phyloP scores from a whole-genome alignment of 2,797 vertebrate species.

The Benthosema pterotum region DNA sequence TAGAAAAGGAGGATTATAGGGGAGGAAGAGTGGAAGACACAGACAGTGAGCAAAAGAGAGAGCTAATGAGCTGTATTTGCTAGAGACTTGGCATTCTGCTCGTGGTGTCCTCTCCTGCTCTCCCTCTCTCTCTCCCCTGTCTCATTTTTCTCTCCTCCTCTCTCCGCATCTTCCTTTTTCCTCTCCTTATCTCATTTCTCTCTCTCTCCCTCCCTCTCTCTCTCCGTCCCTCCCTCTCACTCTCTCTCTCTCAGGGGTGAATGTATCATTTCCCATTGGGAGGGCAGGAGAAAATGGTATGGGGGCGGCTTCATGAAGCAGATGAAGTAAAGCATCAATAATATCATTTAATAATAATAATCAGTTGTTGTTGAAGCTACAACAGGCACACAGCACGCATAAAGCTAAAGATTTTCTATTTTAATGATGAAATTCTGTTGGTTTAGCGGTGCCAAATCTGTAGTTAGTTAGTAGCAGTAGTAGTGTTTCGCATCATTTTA shows the following conservation, averaged over 20 bases:
- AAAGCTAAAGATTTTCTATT: too few species aligned
- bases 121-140: neutral
- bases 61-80: constrained; percentile 80
- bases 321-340: too few species aligned
- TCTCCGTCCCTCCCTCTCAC: neutral
- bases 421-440: too few species aligned
- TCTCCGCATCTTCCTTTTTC: neutral
- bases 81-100: constrained; percentile 80
- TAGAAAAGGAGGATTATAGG: constrained; percentile 2
- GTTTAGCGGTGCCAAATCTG: too few species aligned
- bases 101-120: constrained; percentile 51
- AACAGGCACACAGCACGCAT: too few species aligned
- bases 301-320: too few species aligned
- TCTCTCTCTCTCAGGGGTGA: constrained; percentile 24
- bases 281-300: too few species aligned
- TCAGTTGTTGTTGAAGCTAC: too few species aligned
- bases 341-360: too few species aligned
- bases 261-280: too few species aligned
- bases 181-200: neutral
- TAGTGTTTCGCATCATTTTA: too few species aligned
- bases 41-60: constrained; percentile 59
- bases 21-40: constrained; percentile 26
- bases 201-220: constrained; percentile 13
- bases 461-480: too few species aligned
- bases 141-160: neutral